phyloP scores from a whole-genome alignment of 2,113 vertebrate species.

The Anhinga rufa region DNA sequence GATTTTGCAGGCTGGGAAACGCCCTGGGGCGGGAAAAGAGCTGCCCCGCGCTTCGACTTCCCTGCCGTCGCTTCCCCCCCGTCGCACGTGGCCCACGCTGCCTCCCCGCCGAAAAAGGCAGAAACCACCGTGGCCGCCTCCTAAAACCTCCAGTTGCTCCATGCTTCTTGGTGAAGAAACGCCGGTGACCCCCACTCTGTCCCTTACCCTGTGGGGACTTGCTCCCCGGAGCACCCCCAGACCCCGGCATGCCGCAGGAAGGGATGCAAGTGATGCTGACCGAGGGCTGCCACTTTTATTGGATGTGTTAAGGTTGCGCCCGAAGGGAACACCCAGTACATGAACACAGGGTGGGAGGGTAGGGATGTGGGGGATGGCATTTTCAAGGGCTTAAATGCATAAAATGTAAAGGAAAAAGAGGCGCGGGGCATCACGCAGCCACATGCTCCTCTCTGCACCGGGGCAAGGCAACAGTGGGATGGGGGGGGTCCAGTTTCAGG shows the following conservation, averaged over 20 bases:
- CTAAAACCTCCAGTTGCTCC: neutral
- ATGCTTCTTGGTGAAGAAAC: rapidly evolving
- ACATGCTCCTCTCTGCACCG: rapidly evolving
- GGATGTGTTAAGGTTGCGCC: rapidly evolving
- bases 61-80: neutral
- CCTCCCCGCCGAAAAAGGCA: rapidly evolving
- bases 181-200: rapidly evolving
- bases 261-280: neutral
- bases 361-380: neutral
- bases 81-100: neutral
- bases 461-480: neutral
- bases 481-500: neutral
- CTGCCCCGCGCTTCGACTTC: neutral
- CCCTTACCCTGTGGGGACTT: rapidly evolving
- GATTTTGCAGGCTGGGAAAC: neutral
- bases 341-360: rapidly evolving
- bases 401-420: neutral
- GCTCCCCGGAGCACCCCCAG: neutral
- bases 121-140: rapidly evolving
- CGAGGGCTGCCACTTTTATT: neutral
- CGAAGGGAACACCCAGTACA: rapidly evolving
- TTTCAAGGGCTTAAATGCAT: neutral
- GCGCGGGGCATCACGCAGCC: neutral
- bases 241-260: rapidly evolving
- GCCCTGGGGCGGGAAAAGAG: neutral